A percentile compares a stretch with the other conserved stretches of the same genome.
These are phyloP conservation scores for Kryphioiulus occultus DNA, from an alignment of 2,888 invertebrate genomes.

Conservation along the genomic window DNA sequence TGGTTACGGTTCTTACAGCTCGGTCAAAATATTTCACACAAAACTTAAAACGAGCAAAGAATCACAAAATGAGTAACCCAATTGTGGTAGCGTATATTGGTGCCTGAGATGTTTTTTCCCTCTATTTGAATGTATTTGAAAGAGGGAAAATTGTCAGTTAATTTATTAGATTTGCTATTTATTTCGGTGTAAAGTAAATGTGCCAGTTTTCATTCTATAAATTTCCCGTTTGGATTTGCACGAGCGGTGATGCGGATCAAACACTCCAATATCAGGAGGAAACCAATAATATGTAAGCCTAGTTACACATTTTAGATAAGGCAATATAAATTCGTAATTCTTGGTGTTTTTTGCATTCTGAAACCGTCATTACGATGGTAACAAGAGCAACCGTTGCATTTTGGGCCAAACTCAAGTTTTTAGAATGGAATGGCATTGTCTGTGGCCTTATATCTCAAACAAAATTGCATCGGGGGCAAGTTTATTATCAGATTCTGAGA, in stretches of 20 bases:
- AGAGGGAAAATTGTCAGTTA: neutral
- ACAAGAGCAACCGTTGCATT: neutral
- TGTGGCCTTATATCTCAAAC: neutral
- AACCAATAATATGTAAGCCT: neutral
- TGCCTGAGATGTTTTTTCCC: neutral
- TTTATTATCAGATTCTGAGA: slow-evolving; percentile 20
- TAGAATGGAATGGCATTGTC: neutral
- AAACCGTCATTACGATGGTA: neutral
- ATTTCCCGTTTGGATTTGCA: neutral
- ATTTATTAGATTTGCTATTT: neutral
- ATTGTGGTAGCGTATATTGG: neutral
- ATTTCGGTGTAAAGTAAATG: slow-evolving; percentile 15
- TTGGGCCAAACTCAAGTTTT: neutral
- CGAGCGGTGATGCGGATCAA: neutral
- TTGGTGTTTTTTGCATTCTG: neutral
- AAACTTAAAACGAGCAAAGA: no score
- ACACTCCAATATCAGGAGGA: neutral
- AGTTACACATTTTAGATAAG: slow-evolving; percentile 21
- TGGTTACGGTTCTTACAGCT: no score
- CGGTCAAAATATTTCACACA: no score
- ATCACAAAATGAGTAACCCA: neutral
- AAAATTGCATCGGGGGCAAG: slow-evolving; percentile 26
- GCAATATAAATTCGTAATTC: neutral
- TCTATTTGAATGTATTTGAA: neutral
- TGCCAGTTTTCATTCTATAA: neutral